These are phyloP conservation scores for Pipra filicauda DNA, from an alignment of 2,113 vertebrate species.

Conservation along the genomic window DNA sequence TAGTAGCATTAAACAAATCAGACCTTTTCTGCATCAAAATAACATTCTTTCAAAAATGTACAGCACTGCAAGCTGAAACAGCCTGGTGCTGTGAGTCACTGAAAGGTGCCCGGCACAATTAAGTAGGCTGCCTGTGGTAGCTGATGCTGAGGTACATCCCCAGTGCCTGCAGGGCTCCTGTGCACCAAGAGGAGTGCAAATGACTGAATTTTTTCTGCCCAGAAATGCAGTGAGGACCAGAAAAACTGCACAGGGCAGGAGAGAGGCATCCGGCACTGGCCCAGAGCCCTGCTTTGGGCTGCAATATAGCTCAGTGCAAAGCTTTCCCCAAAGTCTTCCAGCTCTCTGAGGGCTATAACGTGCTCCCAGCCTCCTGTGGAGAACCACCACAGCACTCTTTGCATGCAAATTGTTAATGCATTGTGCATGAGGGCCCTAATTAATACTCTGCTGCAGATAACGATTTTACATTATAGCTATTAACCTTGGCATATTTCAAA, in stretches of 20 bases:
- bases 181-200: neutral
- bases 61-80: neutral
- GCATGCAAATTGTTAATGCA: constrained; percentile 53
- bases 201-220: neutral
- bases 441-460: constrained; percentile 55
- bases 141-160: neutral
- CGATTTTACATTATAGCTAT: constrained; percentile 51
- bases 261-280: neutral
- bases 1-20: neutral
- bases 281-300: neutral
- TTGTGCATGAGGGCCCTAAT: constrained; percentile 55
- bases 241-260: neutral
- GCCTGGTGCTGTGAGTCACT: accelerated
- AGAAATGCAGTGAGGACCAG: neutral
- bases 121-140: neutral
- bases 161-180: neutral
- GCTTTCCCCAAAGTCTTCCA: neutral
- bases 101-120: neutral
- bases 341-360: accelerated
- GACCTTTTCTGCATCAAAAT: neutral
- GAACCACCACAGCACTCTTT: neutral
- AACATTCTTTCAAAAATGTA: neutral
- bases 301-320: neutral
- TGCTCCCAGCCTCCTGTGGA: neutral
- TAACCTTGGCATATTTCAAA: constrained; percentile 50